A percentile compares a stretch with the other conserved stretches of the same genome.
Conservation (phyloP, 2,113 vertebrate species). For the Vimba vimba region DNA sequence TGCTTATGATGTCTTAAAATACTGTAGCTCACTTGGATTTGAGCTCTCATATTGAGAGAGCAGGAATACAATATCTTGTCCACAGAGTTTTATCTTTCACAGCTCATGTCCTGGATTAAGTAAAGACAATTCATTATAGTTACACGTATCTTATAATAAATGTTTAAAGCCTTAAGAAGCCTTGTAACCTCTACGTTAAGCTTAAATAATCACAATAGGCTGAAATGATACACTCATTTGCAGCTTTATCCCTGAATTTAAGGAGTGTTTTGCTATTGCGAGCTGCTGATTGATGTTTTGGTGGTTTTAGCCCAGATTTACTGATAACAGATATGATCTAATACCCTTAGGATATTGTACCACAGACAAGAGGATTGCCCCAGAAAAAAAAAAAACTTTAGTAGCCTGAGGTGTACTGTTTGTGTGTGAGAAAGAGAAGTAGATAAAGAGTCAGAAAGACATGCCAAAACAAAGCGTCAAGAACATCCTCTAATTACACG, state of each 20-base stretch:
- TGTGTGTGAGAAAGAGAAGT: background rate
- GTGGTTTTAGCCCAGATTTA: conserved; percentile 25
- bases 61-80: background rate
- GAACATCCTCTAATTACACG: conserved; percentile 1
- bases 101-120: background rate
- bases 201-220: background rate
- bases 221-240: background rate
- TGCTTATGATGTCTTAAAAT: background rate
- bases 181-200: background rate
- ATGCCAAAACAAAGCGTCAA: conserved; percentile 36
- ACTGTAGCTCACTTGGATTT: background rate
- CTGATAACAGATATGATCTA: conserved; percentile 40
- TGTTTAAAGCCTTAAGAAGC: background rate
- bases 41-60: background rate
- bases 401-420: conserved; percentile 21
- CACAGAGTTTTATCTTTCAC: background rate
- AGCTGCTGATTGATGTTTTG: background rate
- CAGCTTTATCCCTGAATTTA: background rate
- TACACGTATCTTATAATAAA: background rate
- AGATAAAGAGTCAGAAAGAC: background rate
- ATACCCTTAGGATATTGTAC: conserved; percentile 14
- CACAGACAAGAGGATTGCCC: conserved; percentile 23
- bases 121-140: background rate
- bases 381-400: conserved; percentile 8
- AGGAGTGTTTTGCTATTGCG: background rate